Percentiles rank a stretch among this genome's conserved stretches.
phyloP scores from a whole-genome alignment of 1,140 invertebrate species.

The Ips typographus region DNA sequence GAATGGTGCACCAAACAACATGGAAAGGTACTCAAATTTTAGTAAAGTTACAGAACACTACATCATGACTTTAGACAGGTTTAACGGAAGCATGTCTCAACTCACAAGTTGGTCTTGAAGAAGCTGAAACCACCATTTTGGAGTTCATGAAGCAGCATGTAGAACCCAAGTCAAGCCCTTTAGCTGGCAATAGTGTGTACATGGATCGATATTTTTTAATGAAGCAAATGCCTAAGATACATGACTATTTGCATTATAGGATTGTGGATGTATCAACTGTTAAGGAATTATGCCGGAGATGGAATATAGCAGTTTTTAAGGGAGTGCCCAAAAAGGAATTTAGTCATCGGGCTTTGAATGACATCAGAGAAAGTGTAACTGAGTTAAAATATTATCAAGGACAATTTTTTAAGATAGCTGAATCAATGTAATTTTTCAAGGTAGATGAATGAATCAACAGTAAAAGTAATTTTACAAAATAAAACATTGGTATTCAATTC shows the following conservation, averaged over 20 bases:
- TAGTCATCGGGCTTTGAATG: conserved; percentile 74
- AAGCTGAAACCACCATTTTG: conserved; percentile 73
- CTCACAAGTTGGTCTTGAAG: conserved; percentile 64
- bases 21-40: conserved; percentile 57
- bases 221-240: conserved; percentile 74
- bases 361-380: conserved; percentile 83
- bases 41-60: background rate
- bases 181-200: conserved; percentile 90
- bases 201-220: conserved; percentile 79
- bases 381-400: conserved; percentile 66
- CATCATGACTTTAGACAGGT: conserved; percentile 62
- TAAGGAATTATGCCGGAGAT: conserved; percentile 81
- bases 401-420: conserved; percentile 44
- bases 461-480: too few species aligned
- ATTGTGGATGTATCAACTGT: conserved; percentile 90
- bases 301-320: conserved; percentile 66
- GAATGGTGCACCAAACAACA: conserved; percentile 82
- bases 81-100: conserved; percentile 68
- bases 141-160: conserved; percentile 72
- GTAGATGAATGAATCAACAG: too few species aligned
- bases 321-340: conserved; percentile 65
- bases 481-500: too few species aligned
- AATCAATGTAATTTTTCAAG: too few species aligned
- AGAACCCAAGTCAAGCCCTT: conserved; percentile 62
- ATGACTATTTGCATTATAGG: conserved; percentile 87